Percentiles rank a stretch among this genome's conserved stretches.
Conservation (phyloP, 2,888 invertebrate genomes). For the Cryptosula pallasiana region DNA sequence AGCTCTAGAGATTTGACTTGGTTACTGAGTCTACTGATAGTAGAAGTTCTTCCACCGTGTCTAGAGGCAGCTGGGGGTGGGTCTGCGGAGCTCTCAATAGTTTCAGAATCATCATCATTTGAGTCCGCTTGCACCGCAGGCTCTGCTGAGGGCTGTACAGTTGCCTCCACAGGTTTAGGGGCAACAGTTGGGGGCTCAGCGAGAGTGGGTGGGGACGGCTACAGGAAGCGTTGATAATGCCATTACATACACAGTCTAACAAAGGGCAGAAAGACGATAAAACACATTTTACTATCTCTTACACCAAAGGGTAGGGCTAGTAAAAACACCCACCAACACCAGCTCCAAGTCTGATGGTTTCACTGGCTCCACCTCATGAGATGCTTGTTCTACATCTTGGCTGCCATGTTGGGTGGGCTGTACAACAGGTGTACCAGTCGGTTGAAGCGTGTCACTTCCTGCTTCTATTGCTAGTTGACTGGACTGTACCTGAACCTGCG, state of each 20-base stretch:
- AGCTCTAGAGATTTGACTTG: conserved; percentile 91
- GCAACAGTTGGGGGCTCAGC: background rate
- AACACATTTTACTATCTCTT: no score
- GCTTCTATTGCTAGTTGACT: background rate
- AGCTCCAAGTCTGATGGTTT: background rate
- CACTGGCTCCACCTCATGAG: background rate
- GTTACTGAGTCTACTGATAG: conserved; percentile 81
- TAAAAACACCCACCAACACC: background rate
- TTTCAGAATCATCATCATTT: background rate
- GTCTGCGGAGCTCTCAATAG: background rate
- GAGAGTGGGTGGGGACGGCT: background rate
- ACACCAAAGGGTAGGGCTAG: no score
- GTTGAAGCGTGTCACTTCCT: background rate
- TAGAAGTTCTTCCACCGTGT: conserved; percentile 37
- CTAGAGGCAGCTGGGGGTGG: background rate
- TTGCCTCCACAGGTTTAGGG: background rate
- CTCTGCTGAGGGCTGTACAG: background rate
- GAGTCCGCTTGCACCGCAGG: background rate
- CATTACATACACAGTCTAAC: no score
- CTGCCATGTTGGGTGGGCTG: background rate
- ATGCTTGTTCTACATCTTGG: background rate
- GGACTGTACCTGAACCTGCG: background rate
- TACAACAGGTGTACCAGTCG: background rate
- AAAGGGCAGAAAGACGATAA: no score
- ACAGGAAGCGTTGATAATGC: no score